Evolutionary conservation across 2,888 invertebrate species (phyloP), one percentile per base, ranked within the genome.

Genomic region (Caenorhabditis sulstoni): DNA sequence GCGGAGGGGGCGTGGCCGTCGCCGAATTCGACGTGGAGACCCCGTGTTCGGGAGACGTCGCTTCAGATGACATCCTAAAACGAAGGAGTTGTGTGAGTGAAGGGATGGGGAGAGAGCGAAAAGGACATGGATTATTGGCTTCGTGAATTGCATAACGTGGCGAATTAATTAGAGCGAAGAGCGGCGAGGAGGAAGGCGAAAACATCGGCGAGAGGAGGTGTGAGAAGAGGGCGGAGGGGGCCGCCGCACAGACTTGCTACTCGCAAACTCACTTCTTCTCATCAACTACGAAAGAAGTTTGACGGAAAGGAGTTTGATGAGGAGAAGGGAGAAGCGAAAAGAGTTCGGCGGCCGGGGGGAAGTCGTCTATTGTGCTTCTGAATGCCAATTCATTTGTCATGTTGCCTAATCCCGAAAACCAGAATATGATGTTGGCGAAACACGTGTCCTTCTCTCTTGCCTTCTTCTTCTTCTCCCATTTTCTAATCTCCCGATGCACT

Each of bases 21-120:
- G 57, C 20, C 47, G 71, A 61, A 20, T 23, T 37, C 41, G 61
- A 61, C 35, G 61, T 41, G 39, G 62, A 45, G 68, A 55, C 62
- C 58, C 52, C 52, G 59, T 68, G 58, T 65, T 74, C 74, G 55
- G 71, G 71, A 71, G 70, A 55, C 64, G 73, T 52, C 64, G 57
- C 55, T 65, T 65, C 65, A 58, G 64, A 65, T 66, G 74, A 74
- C 74, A 74, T 74, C 64, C 71, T 70, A 53, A 8, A 70, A 70
- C 16, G 16, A 57, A 39, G 9, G 22, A 44, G 23, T 23, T 23
- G n/a, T 23, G 58, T n/a, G 39, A 41, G 20, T 35, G 18, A 39
- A 39, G 20, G 39, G 1, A 39, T 2, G 18, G 39, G 20, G 37
- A 18, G n/a, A 41, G 16, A 29, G 41, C 35, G 23, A 20, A 67